phyloP scores from a whole-genome alignment of 2,797 vertebrate genomes.

The Cuniculus paca region DNA sequence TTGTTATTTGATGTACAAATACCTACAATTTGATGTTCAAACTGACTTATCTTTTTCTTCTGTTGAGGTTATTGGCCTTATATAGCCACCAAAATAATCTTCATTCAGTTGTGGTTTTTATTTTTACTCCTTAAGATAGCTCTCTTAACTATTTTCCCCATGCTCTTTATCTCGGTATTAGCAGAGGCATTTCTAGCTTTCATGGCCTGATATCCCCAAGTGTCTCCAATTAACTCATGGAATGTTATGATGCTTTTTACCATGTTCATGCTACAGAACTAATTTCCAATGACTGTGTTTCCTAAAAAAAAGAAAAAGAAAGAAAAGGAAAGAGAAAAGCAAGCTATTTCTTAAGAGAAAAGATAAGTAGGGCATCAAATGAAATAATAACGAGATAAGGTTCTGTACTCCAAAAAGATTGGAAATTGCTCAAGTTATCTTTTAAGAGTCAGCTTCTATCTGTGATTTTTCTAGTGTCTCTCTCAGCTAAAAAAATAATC shows the following conservation, averaged over 20 bases:
- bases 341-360: constrained; percentile 31
- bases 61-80: constrained; percentile 42
- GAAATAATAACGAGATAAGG: constrained; percentile 72
- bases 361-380: constrained; percentile 58
- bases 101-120: not conserved
- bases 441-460: constrained; percentile 53
- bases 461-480: not conserved
- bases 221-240: constrained; percentile 36
- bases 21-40: constrained; percentile 27
- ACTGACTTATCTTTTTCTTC: constrained; percentile 22
- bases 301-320: constrained; percentile 37
- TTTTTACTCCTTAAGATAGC: constrained; percentile 13
- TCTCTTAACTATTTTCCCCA: constrained; percentile 27
- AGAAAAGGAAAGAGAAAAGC: not conserved
- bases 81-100: constrained; percentile 40
- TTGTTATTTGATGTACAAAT: constrained; percentile 9
- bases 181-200: constrained; percentile 21
- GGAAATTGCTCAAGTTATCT: constrained; percentile 66
- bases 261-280: constrained; percentile 34
- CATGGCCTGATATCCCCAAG: constrained; percentile 32
- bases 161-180: constrained; percentile 60
- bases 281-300: constrained; percentile 58
- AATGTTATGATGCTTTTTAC: not conserved
- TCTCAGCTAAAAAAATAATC: not conserved
- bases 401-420: constrained; percentile 56